A percentile compares a stretch with the other conserved stretches of the same genome.
phyloP scores from a whole-genome alignment of 64 coral and sea anemone species.

The Pocillopora damicornis region DNA sequence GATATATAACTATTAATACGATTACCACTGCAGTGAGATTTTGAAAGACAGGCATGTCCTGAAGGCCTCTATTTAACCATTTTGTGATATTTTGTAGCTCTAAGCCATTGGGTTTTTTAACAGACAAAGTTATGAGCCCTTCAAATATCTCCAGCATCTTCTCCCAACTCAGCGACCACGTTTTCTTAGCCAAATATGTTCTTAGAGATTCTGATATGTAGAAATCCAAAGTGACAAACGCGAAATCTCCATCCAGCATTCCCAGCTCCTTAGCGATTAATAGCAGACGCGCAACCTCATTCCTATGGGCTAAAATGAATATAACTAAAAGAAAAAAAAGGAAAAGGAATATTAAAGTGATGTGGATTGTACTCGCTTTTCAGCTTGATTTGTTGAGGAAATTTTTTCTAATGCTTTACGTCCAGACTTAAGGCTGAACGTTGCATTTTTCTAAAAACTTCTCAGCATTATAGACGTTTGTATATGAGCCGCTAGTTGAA shows the following conservation, averaged over 20 bases:
- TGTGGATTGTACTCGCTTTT: background rate
- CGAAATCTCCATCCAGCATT: conserved; percentile 67
- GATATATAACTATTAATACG: too few species aligned
- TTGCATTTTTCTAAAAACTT: too few species aligned
- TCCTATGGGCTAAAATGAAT: conserved; percentile 39
- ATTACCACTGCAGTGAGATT: background rate
- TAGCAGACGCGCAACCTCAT: conserved; percentile 24
- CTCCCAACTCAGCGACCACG: conserved; percentile 7
- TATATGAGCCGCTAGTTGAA: too few species aligned
- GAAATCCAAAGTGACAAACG: conserved; percentile 76
- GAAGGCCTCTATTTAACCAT: conserved; percentile 17
- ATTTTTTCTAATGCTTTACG: too few species aligned
- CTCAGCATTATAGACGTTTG: too few species aligned
- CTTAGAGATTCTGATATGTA: conserved; percentile 7
- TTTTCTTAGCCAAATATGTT: background rate
- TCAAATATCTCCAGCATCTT: conserved; percentile 38
- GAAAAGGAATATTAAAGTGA: background rate
- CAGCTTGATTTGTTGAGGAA: too few species aligned
- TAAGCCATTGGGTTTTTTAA: conserved; percentile 40
- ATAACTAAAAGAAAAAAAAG: conserved; percentile 28
- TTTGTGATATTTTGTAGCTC: conserved; percentile 5
- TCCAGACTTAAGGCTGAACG: too few species aligned
- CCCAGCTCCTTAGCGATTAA: conserved; percentile 24
- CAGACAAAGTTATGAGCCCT: conserved; percentile 72
- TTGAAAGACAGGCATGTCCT: background rate